These are phyloP conservation scores for Merluccius polli DNA, from an alignment of 2,797 vertebrate species.

Conservation along the genomic window DNA sequence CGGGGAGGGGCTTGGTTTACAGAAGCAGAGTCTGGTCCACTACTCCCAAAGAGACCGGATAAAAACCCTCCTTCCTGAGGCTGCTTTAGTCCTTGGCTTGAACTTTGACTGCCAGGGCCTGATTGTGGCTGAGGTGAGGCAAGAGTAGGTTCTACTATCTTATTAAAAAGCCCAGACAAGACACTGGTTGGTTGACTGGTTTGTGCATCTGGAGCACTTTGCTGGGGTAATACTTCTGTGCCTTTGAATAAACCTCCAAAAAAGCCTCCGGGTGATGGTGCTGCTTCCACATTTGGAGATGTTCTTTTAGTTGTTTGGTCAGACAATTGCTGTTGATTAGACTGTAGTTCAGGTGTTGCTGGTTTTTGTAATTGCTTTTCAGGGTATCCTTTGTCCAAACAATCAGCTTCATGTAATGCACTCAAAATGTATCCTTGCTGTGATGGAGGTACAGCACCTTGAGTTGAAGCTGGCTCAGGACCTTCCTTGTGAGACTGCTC, in stretches of 20 bases:
- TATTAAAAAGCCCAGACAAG: constrained; percentile 69
- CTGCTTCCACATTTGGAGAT: constrained; percentile 28
- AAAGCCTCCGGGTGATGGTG: constrained; percentile 55
- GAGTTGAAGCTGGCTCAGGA: constrained; percentile 23
- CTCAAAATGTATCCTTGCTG: constrained; percentile 52
- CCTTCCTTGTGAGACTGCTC: constrained; percentile 29
- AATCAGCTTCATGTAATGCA: constrained; percentile 62
- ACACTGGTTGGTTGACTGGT: constrained; percentile 58
- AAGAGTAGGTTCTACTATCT: constrained; percentile 59
- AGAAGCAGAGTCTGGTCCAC: constrained; percentile 52
- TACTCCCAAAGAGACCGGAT: constrained; percentile 72
- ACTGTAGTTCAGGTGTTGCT: constrained; percentile 33
- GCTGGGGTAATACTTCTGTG: constrained; percentile 62
- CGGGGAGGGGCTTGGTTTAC: constrained; percentile 34
- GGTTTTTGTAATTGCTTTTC: constrained; percentile 31
- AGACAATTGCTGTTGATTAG: constrained; percentile 32
- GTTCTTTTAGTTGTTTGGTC: constrained; percentile 28
- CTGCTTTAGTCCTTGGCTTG: constrained; percentile 42
- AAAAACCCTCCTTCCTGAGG: constrained; percentile 68
- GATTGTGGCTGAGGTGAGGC: constrained; percentile 43
- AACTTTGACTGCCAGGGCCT: constrained; percentile 25
- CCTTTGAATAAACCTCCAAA: constrained; percentile 75
- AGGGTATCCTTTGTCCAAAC: constrained; percentile 37
- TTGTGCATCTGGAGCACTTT: constrained; percentile 33
- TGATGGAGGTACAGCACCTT: constrained; percentile 22